phyloP scores from a whole-genome alignment of 2,797 vertebrate species.

The Cossypha niveicapilla region DNA sequence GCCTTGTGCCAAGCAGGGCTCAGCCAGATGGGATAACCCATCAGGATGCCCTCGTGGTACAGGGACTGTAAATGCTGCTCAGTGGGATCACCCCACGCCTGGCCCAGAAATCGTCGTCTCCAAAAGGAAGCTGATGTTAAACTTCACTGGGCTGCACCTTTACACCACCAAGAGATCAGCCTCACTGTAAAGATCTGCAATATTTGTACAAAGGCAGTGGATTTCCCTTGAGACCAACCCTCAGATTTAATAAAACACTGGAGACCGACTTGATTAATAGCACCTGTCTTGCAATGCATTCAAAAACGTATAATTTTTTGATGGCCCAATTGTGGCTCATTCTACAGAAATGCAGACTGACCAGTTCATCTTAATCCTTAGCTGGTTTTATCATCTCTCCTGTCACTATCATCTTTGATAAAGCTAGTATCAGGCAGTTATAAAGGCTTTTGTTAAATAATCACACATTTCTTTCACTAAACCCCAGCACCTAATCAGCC shows the following conservation, averaged over 20 bases:
- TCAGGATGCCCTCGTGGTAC: not conserved
- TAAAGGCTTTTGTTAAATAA: not conserved
- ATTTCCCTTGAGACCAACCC: not conserved
- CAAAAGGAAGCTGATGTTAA: not conserved
- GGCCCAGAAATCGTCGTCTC: accelerated
- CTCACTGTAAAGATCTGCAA: not conserved
- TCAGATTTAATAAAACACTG: not conserved
- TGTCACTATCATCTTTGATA: not conserved
- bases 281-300: not conserved
- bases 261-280: not conserved
- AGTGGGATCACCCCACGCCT: accelerated
- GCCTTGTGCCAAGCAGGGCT: not conserved
- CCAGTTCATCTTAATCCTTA: not conserved
- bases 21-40: accelerated
- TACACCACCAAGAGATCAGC: not conserved
- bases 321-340: not conserved
- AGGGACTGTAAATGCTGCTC: not conserved
- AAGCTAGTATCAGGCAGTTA: not conserved
- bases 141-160: not conserved
- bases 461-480: not conserved
- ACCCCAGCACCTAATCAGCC: not conserved
- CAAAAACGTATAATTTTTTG: not conserved
- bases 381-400: not conserved
- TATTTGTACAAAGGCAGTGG: not conserved
- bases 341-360: not conserved